phyloP scores from a whole-genome alignment of 2,113 vertebrate species.

The Limnothrissa miodon region DNA sequence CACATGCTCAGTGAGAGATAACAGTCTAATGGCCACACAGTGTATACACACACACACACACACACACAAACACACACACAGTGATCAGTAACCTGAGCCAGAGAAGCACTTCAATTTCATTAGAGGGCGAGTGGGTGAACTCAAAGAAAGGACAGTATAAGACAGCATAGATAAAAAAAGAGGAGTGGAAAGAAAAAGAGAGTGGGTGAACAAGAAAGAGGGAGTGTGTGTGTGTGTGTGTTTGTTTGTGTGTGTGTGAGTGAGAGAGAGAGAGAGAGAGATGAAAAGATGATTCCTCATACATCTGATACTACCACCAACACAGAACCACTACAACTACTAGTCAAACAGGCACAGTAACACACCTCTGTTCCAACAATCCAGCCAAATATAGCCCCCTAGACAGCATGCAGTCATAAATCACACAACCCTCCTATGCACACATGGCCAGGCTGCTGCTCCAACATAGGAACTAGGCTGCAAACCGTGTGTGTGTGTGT shows the following conservation, averaged over 20 bases:
- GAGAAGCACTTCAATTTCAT: conserved; percentile 20
- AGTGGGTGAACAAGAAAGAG: neutral
- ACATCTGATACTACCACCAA: conserved; percentile 10
- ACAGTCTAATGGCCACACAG: conserved; percentile 9
- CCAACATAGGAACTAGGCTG: neutral
- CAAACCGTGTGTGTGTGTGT: neutral
- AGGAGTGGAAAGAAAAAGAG: neutral
- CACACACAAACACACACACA: neutral
- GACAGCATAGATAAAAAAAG: neutral
- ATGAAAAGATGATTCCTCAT: conserved; percentile 7
- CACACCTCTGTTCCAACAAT: neutral
- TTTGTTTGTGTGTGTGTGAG: neutral
- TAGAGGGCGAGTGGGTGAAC: conserved; percentile 16
- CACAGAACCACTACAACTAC: neutral
- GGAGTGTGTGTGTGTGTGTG: neutral
- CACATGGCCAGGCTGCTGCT: conserved; percentile 3
- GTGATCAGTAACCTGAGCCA: conserved; percentile 14
- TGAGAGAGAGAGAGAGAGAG: neutral
- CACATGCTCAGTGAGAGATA: neutral
- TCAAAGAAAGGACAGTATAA: conserved; percentile 12
- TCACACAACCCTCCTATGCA: conserved; percentile 7
- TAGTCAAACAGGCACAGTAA: neutral
- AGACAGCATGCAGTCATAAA: neutral
- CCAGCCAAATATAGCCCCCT: conserved; percentile 20
- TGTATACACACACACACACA: neutral